Evolutionary conservation across 2,797 vertebrate species (phyloP), one percentile per base, ranked within the genome.

Genomic region (Mus caroli): DNA sequence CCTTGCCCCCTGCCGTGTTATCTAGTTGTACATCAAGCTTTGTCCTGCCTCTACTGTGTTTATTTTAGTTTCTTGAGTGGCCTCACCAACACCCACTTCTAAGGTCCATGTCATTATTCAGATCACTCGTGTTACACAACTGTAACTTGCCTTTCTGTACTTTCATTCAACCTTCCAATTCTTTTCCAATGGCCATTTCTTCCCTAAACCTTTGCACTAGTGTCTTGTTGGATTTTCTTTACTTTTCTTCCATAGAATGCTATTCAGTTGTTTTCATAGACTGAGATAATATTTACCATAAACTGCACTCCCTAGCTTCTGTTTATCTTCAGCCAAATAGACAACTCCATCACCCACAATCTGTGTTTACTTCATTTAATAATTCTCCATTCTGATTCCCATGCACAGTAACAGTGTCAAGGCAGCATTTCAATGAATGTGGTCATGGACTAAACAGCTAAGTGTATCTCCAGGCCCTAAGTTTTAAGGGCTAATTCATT

Each of bases 131-230:
- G n/a, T 46, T 79, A 26, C 71, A 15, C 15, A 62, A 17, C 0
- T n/a, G 43, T 43, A 43, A 43, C 62, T 28, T 17, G 1, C n/a
- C 50, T 82, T 58, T 37, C 6, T 62, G 56, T 34, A 26, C 9
- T 86, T 73, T 52, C 69, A 73, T 34, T 69, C 11, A 91, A 2
- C 6, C 34, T 89, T 95, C 56, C 93, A 64, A 86, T 76, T 83
- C 34, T 90, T 20, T 2, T 37, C 69, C 71, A 82, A 1, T 73
- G 31, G 28, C 71, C 34, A 86, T 34, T 84, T 94, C 31, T 79
- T 34, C 37, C 19, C 14, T 40, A 20, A 26, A 60, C 7, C 17
- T 79, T 56, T 83, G 19, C 43, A 19, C 7, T 28, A 85, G 26
- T 34, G 64, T 91, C 28, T 77, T 50, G 71, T 58, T 67, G 26